Conservation (phyloP, 2,113 vertebrate genomes). For the Oncorhynchus gorbuscha region DNA sequence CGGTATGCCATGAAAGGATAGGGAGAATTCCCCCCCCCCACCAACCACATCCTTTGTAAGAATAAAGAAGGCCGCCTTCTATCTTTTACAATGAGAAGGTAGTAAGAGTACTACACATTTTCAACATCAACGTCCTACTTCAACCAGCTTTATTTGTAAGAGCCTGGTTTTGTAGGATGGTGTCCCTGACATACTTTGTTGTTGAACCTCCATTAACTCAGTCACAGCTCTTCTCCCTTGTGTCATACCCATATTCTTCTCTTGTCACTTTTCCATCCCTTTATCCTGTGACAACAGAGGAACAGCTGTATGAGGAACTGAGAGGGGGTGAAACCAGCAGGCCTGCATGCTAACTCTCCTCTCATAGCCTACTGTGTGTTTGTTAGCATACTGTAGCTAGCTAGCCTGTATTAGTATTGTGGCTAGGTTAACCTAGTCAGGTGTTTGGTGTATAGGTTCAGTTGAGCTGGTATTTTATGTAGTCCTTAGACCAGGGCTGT, state of each 20-base stretch:
- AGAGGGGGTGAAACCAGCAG: slow-evolving; percentile 48
- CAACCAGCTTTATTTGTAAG: neutral
- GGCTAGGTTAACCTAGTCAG: neutral
- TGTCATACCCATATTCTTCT: neutral
- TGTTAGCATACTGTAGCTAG: no score
- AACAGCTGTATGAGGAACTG: slow-evolving; percentile 41
- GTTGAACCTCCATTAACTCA: neutral
- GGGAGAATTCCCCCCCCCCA: no score
- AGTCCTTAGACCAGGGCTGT: neutral
- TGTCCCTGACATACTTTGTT: neutral
- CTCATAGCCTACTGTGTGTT: neutral
- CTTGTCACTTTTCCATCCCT: neutral
- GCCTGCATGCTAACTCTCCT: neutral
- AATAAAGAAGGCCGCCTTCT: neutral
- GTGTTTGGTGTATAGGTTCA: no score
- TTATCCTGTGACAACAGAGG: neutral
- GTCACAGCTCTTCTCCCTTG: neutral
- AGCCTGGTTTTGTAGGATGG: neutral
- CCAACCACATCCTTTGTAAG: no score
- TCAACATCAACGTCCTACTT: neutral
- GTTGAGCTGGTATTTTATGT: neutral
- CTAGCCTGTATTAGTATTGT: neutral
- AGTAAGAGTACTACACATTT: neutral
- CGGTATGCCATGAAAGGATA: neutral
- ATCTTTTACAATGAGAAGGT: no score